These are phyloP conservation scores for Bombyx huttoni DNA, from an alignment of 2,888 invertebrate genomes.

Conservation along the genomic window DNA sequence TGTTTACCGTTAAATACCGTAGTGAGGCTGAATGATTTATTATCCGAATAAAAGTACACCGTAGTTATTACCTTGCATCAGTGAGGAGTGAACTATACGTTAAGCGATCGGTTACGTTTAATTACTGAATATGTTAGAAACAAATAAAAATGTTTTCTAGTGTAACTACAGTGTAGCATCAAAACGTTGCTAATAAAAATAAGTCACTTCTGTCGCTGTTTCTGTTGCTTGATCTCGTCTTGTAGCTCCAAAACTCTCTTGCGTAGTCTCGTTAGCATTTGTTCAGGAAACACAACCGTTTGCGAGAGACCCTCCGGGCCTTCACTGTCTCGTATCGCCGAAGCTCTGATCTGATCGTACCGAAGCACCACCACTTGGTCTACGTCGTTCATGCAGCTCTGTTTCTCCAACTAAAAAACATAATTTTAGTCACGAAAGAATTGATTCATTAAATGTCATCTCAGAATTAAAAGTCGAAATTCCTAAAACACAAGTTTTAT, in stretches of 20 bases:
- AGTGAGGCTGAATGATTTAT: too few relatives aligned
- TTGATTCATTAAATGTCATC: too few relatives aligned
- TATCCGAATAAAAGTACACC: too few relatives aligned
- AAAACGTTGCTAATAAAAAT: neutral
- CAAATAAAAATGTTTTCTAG: neutral
- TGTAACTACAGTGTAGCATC: neutral
- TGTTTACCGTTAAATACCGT: too few relatives aligned
- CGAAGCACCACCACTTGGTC: constrained; percentile 78
- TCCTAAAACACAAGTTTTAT: too few relatives aligned
- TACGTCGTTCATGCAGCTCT: constrained; percentile 83
- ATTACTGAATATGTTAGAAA: neutral
- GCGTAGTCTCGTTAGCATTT: constrained; percentile 69
- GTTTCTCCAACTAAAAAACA: constrained; percentile 76
- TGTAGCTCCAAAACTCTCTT: constrained; percentile 76
- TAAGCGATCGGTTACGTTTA: neutral
- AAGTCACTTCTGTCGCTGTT: constrained; percentile 72
- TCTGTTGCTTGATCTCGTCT: constrained; percentile 76
- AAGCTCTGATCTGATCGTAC: constrained; percentile 76
- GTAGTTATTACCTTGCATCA: too few relatives aligned
- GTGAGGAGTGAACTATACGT: too few relatives aligned
- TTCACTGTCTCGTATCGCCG: constrained; percentile 51
- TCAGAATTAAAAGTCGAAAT: too few relatives aligned
- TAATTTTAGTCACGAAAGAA: too few relatives aligned
- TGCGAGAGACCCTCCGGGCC: constrained; percentile 48
- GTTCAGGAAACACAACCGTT: constrained; percentile 76